Conservation (phyloP, 2,888 invertebrate genomes). For the Drosophila lutescens region DNA sequence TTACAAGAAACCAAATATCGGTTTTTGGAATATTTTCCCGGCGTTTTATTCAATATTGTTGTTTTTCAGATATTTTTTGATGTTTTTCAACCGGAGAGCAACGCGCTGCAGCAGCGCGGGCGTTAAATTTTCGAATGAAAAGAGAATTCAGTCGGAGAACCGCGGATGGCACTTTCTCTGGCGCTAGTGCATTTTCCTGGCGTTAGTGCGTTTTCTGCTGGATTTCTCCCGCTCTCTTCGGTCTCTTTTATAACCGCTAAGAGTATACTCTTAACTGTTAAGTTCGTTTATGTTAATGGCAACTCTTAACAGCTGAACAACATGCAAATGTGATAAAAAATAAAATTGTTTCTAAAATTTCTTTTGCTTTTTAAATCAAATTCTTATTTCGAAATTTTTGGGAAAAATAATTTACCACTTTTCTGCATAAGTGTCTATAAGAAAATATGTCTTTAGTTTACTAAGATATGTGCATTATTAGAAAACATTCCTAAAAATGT, state of each 20-base stretch:
- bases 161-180: slow-evolving; percentile 2
- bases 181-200: slow-evolving; percentile 1
- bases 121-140: slow-evolving; percentile 9
- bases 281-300: neutral
- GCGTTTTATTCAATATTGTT: slow-evolving; percentile 13
- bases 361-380: too few relatives aligned
- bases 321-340: too few relatives aligned
- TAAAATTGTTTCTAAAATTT: too few relatives aligned
- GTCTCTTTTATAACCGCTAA: neutral
- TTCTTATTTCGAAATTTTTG: too few relatives aligned
- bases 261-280: neutral
- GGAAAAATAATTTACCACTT: too few relatives aligned
- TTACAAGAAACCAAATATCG: slow-evolving; percentile 13
- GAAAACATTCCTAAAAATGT: too few relatives aligned
- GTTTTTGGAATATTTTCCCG: slow-evolving; percentile 11
- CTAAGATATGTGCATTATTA: too few relatives aligned
- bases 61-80: neutral
- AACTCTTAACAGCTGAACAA: neutral
- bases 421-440: too few relatives aligned
- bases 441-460: too few relatives aligned
- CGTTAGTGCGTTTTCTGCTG: neutral
- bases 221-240: neutral
- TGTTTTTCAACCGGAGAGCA: slow-evolving; percentile 5
- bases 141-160: neutral
- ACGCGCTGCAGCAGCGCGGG: slow-evolving; percentile 12